phyloP scores from a whole-genome alignment of 2,797 vertebrate genomes.

The Artibeus lituratus region DNA sequence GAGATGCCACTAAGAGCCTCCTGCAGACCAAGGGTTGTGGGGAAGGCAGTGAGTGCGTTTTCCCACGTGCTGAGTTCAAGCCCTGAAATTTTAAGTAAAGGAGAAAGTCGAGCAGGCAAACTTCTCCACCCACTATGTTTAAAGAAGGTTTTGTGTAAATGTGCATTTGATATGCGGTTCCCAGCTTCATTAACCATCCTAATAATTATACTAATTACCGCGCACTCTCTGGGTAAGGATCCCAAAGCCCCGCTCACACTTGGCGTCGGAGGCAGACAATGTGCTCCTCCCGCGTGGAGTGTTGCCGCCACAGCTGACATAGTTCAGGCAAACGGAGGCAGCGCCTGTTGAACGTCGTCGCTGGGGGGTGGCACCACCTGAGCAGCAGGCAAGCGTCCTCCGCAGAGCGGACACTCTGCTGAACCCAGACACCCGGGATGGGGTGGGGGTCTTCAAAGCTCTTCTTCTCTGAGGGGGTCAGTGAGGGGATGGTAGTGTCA shows the following conservation, averaged over 20 bases:
- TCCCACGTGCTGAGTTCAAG: not conserved
- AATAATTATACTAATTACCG: slow-evolving; percentile 63
- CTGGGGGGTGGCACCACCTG: not conserved
- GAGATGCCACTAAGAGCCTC: not conserved
- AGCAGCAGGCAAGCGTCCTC: not conserved
- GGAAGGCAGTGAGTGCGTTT: fast-evolving
- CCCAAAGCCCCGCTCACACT: not conserved
- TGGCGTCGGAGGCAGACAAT: not conserved
- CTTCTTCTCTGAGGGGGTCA: not conserved
- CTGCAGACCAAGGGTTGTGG: not conserved
- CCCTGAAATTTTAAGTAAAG: not conserved
- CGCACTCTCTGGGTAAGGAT: not conserved
- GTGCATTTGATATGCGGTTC: not conserved
- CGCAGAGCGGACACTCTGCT: not conserved
- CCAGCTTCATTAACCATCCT: slow-evolving; percentile 59
- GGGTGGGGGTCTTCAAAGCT: not conserved
- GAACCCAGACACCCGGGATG: not conserved
- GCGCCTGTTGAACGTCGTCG: not conserved
- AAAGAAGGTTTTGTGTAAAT: slow-evolving; percentile 45
- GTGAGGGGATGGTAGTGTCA: fast-evolving
- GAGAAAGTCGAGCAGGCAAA: not conserved
- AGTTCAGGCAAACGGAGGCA: slow-evolving; percentile 47
- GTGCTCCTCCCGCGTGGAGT: fast-evolving
- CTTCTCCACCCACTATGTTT: slow-evolving; percentile 47
- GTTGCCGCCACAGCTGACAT: slow-evolving; percentile 7